Percentiles rank a stretch among this genome's conserved stretches.
phyloP scores from a whole-genome alignment of 2,113 vertebrate genomes.

The Theristicus caerulescens region DNA sequence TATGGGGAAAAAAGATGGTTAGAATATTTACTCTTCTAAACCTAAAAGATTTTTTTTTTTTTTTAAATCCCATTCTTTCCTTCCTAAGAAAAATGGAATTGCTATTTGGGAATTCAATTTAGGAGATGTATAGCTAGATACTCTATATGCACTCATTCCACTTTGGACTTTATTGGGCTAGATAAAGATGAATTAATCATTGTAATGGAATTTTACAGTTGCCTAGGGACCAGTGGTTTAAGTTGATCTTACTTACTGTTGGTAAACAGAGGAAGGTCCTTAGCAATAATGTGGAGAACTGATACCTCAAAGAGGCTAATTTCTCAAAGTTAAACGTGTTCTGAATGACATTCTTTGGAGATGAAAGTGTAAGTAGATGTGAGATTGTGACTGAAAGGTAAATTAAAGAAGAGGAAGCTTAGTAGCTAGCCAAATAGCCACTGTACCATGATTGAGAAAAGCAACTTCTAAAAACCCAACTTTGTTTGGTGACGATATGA shows the following conservation, averaged over 20 bases:
- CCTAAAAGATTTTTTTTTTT: background rate
- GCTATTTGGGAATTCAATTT: background rate
- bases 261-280: background rate
- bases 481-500: background rate
- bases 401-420: background rate
- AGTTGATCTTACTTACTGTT: background rate
- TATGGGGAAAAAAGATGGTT: background rate
- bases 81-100: background rate
- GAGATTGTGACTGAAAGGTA: background rate
- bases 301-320: background rate
- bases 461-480: background rate
- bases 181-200: background rate
- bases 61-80: background rate
- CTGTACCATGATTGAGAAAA: background rate
- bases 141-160: background rate
- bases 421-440: background rate
- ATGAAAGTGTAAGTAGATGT: background rate
- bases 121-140: background rate
- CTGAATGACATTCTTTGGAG: background rate
- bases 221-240: background rate
- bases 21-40: background rate
- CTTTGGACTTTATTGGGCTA: background rate
- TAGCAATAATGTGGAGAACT: background rate
- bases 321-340: background rate
- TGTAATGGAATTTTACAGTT: background rate